Conservation (phyloP, 1,140 invertebrate species). For the Episyrphus balteatus region DNA sequence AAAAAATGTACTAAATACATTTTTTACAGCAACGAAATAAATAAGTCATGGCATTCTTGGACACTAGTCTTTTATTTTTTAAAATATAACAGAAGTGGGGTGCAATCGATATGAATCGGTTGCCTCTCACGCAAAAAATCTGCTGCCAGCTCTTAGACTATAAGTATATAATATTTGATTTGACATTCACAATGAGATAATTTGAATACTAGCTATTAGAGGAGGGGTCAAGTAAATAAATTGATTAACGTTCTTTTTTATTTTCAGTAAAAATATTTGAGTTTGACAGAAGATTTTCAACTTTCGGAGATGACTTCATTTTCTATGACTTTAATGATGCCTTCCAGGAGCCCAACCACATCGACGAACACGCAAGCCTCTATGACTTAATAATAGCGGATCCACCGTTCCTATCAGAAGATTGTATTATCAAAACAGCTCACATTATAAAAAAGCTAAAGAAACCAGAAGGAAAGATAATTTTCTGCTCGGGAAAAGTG, state of each 20-base stretch:
- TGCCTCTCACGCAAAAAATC: no score
- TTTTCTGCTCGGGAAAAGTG: slow-evolving; percentile 79
- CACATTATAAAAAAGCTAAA: slow-evolving; percentile 65
- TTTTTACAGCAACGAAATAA: no score
- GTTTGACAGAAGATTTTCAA: slow-evolving; percentile 68
- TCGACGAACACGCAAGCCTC: slow-evolving; percentile 43
- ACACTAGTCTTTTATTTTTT: no score
- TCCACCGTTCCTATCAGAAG: slow-evolving; percentile 87
- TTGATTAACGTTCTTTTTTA: slow-evolving; percentile 5
- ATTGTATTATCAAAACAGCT: slow-evolving; percentile 79
- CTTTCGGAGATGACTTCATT: slow-evolving; percentile 70
- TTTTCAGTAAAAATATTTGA: slow-evolving; percentile 68
- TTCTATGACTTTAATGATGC: slow-evolving; percentile 85
- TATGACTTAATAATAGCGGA: slow-evolving; percentile 87
- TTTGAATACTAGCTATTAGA: no score
- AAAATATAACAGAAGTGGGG: no score
- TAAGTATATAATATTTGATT: no score
- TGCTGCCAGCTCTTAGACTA: no score
- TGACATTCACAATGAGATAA: no score
- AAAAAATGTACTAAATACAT: no score
- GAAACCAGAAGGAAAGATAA: slow-evolving; percentile 57
- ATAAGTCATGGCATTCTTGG: no score
- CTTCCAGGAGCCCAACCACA: slow-evolving; percentile 44
- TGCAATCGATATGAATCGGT: no score
- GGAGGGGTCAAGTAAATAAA: no score